Percentiles rank a stretch among this genome's conserved stretches.
These are phyloP conservation scores for Pristionchus pacificus DNA, from an alignment of 1,140 invertebrate species.

Conservation along the genomic window DNA sequence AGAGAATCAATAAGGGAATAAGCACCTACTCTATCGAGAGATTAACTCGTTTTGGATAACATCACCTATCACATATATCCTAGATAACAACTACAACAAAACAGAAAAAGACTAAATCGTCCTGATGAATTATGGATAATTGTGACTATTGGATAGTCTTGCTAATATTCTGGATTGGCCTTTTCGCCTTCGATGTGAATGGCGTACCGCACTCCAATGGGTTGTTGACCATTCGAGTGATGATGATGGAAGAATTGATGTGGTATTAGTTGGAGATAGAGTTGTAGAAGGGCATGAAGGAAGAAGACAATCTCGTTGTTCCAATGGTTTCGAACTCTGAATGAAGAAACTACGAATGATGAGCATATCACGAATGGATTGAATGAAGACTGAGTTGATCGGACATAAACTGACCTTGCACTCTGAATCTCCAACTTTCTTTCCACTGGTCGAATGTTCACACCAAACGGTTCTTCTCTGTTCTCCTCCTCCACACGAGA, in stretches of 20 bases:
- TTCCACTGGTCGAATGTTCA: slow-evolving; percentile 33
- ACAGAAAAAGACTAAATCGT: no score
- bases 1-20: no score
- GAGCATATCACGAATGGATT: not conserved
- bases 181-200: no score
- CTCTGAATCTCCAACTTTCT: slow-evolving; percentile 37
- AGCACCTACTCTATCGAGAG: no score
- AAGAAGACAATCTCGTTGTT: not conserved
- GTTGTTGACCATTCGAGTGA: not conserved
- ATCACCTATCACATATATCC: no score
- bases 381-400: not conserved
- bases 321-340: not conserved
- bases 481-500: slow-evolving; percentile 45
- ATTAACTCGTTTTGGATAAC: no score
- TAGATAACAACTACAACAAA: no score
- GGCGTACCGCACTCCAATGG: slow-evolving; percentile 28
- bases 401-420: slow-evolving; percentile 22
- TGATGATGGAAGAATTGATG: no score
- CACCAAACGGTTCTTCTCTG: slow-evolving; percentile 52
- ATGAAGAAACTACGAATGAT: no score
- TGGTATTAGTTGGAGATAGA: not conserved
- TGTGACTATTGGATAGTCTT: no score
- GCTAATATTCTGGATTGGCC: no score
- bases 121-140: no score
- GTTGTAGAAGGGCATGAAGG: not conserved